Evolutionary conservation across 2,113 vertebrate genomes (phyloP).

Genomic region (Corynorhinus townsendii): DNA sequence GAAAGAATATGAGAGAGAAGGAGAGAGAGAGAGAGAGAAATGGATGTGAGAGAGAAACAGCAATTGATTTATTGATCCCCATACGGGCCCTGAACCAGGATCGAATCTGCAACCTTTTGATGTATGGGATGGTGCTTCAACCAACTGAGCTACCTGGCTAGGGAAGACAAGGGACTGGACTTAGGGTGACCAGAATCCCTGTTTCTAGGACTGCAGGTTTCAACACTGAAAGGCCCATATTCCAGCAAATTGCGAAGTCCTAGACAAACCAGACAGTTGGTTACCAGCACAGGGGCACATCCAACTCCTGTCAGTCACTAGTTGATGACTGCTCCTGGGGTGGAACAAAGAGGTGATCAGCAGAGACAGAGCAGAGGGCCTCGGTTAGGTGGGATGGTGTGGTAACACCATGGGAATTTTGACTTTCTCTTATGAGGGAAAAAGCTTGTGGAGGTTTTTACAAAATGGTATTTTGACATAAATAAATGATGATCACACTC

Average conservation of each 20-base stretch:
- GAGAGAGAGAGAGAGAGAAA: no score
- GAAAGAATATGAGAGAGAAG: no score
- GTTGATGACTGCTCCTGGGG: not conserved
- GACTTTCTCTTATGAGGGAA: not conserved
- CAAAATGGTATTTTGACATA: not conserved
- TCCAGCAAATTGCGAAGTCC: not conserved
- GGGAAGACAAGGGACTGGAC: not conserved
- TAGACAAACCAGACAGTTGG: not conserved
- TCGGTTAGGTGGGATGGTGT: not conserved
- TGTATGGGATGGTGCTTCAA: no score
- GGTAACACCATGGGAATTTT: not conserved
- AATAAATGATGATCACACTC: not conserved
- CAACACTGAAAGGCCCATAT: not conserved
- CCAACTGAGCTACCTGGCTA: no score
- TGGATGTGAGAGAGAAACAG: no score
- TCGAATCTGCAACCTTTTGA: no score
- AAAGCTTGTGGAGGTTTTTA: not conserved
- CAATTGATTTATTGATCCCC: no score
- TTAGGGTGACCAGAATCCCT: not conserved
- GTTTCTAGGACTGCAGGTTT: not conserved
- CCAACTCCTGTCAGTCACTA: not conserved
- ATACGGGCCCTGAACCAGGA: no score
- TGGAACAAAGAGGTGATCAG: not conserved
- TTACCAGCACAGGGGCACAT: rapidly evolving
- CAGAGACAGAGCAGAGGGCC: not conserved